A percentile compares a stretch with the other conserved stretches of the same genome.
Evolutionary conservation across 2,888 invertebrate species (phyloP).

Genomic region (Synergus itoensis): DNA sequence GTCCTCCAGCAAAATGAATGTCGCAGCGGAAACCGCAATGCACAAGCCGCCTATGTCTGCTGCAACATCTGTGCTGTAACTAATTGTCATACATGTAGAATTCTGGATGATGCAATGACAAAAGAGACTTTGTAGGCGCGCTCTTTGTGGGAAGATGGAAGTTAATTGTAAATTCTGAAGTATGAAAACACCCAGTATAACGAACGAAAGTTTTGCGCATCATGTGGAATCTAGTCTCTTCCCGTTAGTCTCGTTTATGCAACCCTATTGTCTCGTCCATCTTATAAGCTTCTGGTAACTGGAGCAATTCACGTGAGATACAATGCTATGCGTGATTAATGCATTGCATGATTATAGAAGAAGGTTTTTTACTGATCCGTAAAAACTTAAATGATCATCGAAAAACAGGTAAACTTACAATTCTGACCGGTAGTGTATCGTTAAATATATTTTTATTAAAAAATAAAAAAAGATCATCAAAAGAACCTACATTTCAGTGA

Average conservation of each 20-base stretch:
- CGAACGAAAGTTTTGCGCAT: constrained; percentile 55
- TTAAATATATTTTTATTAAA: neutral
- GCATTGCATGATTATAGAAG: no score
- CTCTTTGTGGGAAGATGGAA: constrained; percentile 53
- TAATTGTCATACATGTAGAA: constrained; percentile 49
- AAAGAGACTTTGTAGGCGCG: constrained; percentile 50
- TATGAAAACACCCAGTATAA: constrained; percentile 51
- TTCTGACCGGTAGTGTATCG: no score
- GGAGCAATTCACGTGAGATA: constrained; percentile 49
- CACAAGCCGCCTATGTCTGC: constrained; percentile 48
- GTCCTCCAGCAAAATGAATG: neutral
- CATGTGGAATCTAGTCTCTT: constrained; percentile 43
- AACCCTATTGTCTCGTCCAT: constrained; percentile 48
- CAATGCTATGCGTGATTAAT: neutral
- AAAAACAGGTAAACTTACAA: no score
- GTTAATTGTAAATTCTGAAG: neutral
- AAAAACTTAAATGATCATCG: no score
- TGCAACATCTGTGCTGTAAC: constrained; percentile 53
- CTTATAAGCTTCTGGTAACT: constrained; percentile 46
- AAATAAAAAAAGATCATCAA: neutral
- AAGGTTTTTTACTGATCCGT: no score
- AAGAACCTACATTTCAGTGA: neutral
- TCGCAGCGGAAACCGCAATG: constrained; percentile 30
- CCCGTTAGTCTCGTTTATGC: constrained; percentile 48
- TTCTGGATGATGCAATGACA: constrained; percentile 54